Conservation (phyloP, 2,113 vertebrate genomes). For the Cyanoramphus novaezelandiae region DNA sequence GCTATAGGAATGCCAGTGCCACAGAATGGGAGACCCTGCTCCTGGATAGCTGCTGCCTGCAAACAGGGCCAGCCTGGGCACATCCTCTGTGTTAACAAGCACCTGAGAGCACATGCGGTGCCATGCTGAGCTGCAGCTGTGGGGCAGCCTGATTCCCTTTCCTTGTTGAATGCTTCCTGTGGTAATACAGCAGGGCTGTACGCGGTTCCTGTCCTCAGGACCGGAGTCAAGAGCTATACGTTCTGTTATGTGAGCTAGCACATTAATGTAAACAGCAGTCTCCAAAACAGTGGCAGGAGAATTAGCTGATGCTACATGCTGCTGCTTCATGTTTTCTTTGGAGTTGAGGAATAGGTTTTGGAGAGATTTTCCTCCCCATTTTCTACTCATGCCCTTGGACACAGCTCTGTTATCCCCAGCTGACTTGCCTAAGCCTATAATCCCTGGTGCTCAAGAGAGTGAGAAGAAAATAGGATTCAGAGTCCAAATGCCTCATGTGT, state of each 20-base stretch:
- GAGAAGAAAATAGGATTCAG: constrained; percentile 66
- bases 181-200: fast-evolving
- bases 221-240: constrained; percentile 46
- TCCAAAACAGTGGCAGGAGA: constrained; percentile 70
- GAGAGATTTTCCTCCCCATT: constrained; percentile 56
- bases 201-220: background rate
- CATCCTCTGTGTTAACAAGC: background rate
- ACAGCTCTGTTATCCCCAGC: constrained; percentile 59
- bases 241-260: constrained; percentile 44
- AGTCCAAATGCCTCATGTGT: constrained; percentile 46
- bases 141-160: background rate
- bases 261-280: constrained; percentile 62
- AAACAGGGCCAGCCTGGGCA: background rate
- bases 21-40: background rate
- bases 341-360: constrained; percentile 66
- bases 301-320: constrained; percentile 66
- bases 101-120: background rate
- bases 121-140: background rate
- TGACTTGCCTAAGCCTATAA: constrained; percentile 68
- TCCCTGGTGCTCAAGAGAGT: constrained; percentile 63
- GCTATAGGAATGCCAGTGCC: background rate
- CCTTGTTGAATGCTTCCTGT: fast-evolving
- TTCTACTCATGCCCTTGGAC: constrained; percentile 56
- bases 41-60: background rate
- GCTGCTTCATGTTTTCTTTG: constrained; percentile 65